Evolutionary conservation across 2,113 vertebrate genomes (phyloP), one percentile per base, ranked within the genome.

Genomic region (Ursus arctos): DNA sequence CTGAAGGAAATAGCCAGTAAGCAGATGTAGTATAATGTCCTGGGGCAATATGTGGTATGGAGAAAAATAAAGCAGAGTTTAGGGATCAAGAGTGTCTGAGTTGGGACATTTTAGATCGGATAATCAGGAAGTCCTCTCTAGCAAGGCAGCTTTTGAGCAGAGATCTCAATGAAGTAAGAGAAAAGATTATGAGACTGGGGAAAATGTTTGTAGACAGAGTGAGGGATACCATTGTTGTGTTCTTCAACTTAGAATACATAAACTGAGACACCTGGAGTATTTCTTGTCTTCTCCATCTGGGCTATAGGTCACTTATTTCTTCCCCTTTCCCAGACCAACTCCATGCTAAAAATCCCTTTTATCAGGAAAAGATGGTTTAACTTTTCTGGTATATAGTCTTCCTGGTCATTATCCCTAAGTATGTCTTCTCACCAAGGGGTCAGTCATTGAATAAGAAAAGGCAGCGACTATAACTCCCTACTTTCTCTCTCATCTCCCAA

Each of bases 271-370:
- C 28, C 18, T 49, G 19, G 33, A 47, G 7, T n/a, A 15, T 82
- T 92, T 83, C 33, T 76, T 36, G 10, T 86, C 79, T 95, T 80
- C 71, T 95, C 82, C 31, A 81, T 24, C 26, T 89, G 36, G 40
- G 19, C 7, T 67, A 0, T 63, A 47, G 19, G 18, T 90, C 67
- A 65, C 33, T 53, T 36, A 69, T 26, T 53, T 6, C 26, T 61
- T 0, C 79, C 13, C n/a, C 16, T 36, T 91, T 63, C 40, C 16
- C 28, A 76, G 43, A 22, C 22, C 47, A 94, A 71, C 19, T 76
- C 40, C 19, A 12, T 80, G 55, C 47, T 82, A 28, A 91, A 89
- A 49, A 13, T 15, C 26, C 9, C 0, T 84, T 94, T 43, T 47
- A 22, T 77, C 47, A 49, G 61, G 74, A 96, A 87, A 76, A 59